Base-by-base conservation (phyloP, 2,113 vertebrate species). In the Crypturellus undulatus region DNA sequence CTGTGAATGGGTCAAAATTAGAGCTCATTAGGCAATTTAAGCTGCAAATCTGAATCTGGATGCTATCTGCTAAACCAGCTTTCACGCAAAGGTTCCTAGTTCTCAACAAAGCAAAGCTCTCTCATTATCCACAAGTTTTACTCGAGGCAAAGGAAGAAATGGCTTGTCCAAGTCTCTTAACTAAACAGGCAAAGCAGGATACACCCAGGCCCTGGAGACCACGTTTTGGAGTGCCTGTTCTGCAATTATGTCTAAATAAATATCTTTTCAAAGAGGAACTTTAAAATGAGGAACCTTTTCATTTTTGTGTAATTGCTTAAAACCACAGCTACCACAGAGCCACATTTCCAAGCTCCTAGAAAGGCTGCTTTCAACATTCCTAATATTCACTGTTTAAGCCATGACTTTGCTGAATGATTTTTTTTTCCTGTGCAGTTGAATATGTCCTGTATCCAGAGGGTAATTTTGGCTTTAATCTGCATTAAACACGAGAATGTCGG, bases 391-490 rank as follows among this genome's bases (percentile, higher is more conserved):
- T 89, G 68, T 91, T 89, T 94, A 95, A 95, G 73, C 80, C 92
- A 77, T 63, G 81, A 82, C 88, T 78, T 54, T 70, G 82, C 38
- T 24, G 92, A 93, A 58, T 16, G 10, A 43, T 71, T 93, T 82
- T 93, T 93, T 93, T 92, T 63, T 36, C 45, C 91, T 59, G 32
- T 70, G 71, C 28, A 91, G 90, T 52, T 96, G 88, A 97, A 94
- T 91, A 59, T 83, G 93, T 83, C 94, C 79, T 90, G 87, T 84
- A 90, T 90, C 89, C 80, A 22, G 69, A 95, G 87, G 52, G 71
- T 78, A 87, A 92, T 92, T 94, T 96, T 73, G 79, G 83, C 95
- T 98, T 96, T 96, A 97, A 97, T 97, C 90, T 90, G 81, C 92
- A 93, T 89, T 95, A 94, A 97, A 96, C 0, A 70, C 89, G 90